These are phyloP conservation scores for Pyrocephalus nanus DNA, from an alignment of 2,797 vertebrate species.

Conservation along the genomic window DNA sequence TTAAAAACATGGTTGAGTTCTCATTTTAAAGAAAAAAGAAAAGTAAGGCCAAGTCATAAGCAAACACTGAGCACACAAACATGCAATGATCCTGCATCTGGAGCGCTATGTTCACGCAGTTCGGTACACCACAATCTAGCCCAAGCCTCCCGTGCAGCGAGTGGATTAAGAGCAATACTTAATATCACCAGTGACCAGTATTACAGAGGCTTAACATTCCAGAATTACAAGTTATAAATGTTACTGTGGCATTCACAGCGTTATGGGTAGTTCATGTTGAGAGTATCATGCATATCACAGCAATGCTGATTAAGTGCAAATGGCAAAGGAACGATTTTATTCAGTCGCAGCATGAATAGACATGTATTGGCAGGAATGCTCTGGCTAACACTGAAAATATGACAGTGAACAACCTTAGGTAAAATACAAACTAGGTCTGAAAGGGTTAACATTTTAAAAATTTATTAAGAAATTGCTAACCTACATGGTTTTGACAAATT, in stretches of 20 bases:
- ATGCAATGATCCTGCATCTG: background rate
- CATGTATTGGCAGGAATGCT: background rate
- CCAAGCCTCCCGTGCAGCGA: background rate
- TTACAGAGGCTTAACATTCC: background rate
- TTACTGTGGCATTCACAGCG: conserved; percentile 1
- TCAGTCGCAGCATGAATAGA: background rate
- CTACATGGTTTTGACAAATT: conserved; percentile 1
- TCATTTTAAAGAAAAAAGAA: background rate
- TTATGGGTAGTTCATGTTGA: background rate
- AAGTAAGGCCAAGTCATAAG: background rate
- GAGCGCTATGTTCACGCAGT: background rate
- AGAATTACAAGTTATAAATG: conserved; percentile 7
- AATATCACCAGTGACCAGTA: background rate
- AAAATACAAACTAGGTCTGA: background rate
- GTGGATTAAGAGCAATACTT: conserved; percentile 6
- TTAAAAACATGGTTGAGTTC: background rate
- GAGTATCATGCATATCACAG: background rate
- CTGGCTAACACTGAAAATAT: background rate
- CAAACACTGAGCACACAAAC: background rate
- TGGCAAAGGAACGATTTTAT: background rate
- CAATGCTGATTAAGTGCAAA: conserved; percentile 11
- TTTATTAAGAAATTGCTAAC: background rate
- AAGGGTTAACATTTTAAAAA: background rate
- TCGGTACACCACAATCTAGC: background rate
- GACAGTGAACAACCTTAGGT: background rate